A percentile compares a stretch with the other conserved stretches of the same genome.
Evolutionary conservation across 2,888 invertebrate genomes (phyloP).

Genomic region (Dastarcus helophoroides): DNA sequence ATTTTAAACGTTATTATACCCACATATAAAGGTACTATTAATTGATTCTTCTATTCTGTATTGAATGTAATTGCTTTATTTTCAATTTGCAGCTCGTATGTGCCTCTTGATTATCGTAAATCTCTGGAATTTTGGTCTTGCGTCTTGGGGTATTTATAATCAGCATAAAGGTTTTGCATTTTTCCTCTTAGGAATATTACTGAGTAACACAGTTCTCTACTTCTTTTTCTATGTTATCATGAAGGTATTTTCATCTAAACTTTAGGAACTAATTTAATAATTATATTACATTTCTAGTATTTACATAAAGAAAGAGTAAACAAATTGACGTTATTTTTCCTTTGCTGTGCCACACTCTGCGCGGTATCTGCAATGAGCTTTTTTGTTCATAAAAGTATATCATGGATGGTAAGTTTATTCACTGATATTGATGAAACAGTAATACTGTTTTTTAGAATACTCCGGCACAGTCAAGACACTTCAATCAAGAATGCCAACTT

Average conservation of each 20-base stretch:
- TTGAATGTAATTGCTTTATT: background rate
- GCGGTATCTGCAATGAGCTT: constrained; percentile 62
- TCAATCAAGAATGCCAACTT: constrained; percentile 58
- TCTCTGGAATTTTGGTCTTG: constrained; percentile 51
- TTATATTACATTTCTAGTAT: constrained; percentile 7
- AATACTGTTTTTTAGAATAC: constrained; percentile 40
- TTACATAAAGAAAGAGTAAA: constrained; percentile 2
- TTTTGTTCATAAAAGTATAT: constrained; percentile 59
- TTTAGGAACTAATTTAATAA: constrained; percentile 7
- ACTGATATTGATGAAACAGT: too few species aligned
- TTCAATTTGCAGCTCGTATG: constrained; percentile 40
- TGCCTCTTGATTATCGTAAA: constrained; percentile 48
- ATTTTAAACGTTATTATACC: constrained; percentile 35
- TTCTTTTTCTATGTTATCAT: constrained; percentile 69
- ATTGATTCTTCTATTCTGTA: background rate
- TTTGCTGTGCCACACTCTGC: constrained; percentile 48
- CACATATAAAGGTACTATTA: constrained; percentile 29
- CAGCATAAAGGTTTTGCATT: constrained; percentile 67
- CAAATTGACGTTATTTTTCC: constrained; percentile 50
- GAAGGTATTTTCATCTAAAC: constrained; percentile 48
- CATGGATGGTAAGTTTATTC: constrained; percentile 49
- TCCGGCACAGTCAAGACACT: constrained; percentile 63
- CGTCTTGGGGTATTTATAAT: constrained; percentile 50
- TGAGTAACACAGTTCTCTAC: constrained; percentile 74
- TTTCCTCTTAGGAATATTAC: constrained; percentile 65